Evolutionary conservation across 2,888 invertebrate species (phyloP), one percentile per base, ranked within the genome.

Genomic region (Plemyria rubiginata): DNA sequence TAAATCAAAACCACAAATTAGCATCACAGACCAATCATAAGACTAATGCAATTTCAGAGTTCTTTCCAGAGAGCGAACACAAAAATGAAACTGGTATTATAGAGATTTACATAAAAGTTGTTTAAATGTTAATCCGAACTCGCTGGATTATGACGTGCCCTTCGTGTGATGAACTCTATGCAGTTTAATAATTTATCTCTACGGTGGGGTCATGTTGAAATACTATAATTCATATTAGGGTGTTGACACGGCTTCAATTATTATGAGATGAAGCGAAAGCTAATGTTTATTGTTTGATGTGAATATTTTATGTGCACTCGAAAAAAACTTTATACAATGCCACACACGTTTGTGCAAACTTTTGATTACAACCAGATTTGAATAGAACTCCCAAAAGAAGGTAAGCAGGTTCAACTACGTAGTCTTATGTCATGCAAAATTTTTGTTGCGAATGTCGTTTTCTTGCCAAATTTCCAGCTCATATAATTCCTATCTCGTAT

Each of bases 31-130:
- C 70, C 67, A 73, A 77, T 73, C 70, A 72, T 68, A 76, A 70
- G 65, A 74, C 74, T 72, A 71, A 70, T 76, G 72, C 74, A 75
- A 77, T 80, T 78, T 77, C 74, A 76, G 76, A 77, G 74, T 65
- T 70, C 60, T 71, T 80, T 77, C 80, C 72, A 73, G 71, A 74
- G 77, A 72, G 75, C 68, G 80, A 80, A 79, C 81, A 82, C 77
- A 82, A 82, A 85, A 85, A 86, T 82, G 79, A 80, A 82, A 81
- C 80, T 73, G 75, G 78, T 80, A 82, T 81, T 74, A 80, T 75
- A 76, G 76, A 71, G 81, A 90, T 92, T 91, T 89, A 86, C 91
- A 92, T 92, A 91, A 90, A 92, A 86, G 87, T 90, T 89, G 88
- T 91, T 88, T 90, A 92, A 90, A 92, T 92, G 91, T 89, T 90